Evolutionary conservation across 1,140 invertebrate genomes (phyloP).

Genomic region (Psilanteris sp.): DNA sequence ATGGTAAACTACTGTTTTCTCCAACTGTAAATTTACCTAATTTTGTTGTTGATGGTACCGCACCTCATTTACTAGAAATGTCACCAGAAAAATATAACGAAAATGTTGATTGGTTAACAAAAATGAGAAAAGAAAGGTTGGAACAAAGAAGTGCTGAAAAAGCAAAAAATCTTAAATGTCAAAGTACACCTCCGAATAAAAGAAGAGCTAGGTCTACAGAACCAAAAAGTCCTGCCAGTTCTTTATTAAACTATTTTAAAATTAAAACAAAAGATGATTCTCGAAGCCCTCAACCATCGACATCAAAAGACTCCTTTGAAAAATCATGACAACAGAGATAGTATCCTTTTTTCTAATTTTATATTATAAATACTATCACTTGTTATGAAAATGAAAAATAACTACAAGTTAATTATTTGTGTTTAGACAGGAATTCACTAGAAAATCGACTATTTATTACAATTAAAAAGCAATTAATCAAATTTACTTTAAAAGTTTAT

Average conservation of each 20-base stretch:
- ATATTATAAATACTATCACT: neutral
- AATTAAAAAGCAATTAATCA: too few relatives aligned
- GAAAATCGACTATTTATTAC: too few relatives aligned
- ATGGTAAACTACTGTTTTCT: slow-evolving; percentile 75
- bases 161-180: slow-evolving; percentile 55
- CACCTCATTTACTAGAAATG: slow-evolving; percentile 85
- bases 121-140: slow-evolving; percentile 82
- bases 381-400: neutral
- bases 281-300: slow-evolving; percentile 38
- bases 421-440: too few relatives aligned
- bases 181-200: slow-evolving; percentile 58
- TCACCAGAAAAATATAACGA: slow-evolving; percentile 85
- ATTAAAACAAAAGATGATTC: slow-evolving; percentile 33
- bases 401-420: neutral
- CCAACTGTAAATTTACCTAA: slow-evolving; percentile 89
- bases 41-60: slow-evolving; percentile 86
- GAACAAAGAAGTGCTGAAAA: slow-evolving; percentile 64
- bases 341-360: neutral
- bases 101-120: slow-evolving; percentile 86
- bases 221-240: slow-evolving; percentile 63
- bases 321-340: slow-evolving; percentile 27
- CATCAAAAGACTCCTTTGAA: slow-evolving; percentile 25
- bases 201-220: slow-evolving; percentile 73
- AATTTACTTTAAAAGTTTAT: too few relatives aligned
- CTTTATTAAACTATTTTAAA: slow-evolving; percentile 70